Conservation (phyloP, 2,113 vertebrate genomes). For the Propithecus coquereli region DNA sequence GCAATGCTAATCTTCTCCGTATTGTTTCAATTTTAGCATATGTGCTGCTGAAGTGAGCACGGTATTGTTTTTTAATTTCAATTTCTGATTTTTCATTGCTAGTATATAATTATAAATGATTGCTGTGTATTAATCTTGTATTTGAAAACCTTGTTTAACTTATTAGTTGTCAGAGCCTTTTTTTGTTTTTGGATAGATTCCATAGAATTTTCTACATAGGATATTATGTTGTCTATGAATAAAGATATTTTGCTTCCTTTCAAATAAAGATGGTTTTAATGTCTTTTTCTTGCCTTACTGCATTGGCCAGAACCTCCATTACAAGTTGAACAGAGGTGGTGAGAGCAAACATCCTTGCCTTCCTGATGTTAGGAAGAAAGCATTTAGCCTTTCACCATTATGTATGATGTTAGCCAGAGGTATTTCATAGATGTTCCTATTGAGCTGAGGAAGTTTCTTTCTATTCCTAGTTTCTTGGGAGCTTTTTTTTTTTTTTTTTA, state of each 20-base stretch:
- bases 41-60: too few species aligned
- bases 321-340: background rate
- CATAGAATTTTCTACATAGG: background rate
- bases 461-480: background rate
- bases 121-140: background rate
- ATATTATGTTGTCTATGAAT: background rate
- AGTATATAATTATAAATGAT: background rate
- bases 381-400: background rate
- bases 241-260: slow-evolving; percentile 2
- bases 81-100: background rate
- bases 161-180: background rate
- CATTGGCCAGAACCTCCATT: background rate
- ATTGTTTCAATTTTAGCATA: too few species aligned
- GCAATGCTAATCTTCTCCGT: too few species aligned
- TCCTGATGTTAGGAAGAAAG: background rate
- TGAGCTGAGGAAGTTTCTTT: background rate
- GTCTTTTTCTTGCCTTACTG: background rate
- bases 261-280: background rate
- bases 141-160: background rate
- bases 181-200: background rate
- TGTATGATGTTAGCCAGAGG: background rate
- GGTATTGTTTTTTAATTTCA: background rate
- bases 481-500: background rate
- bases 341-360: background rate
- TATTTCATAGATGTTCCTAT: background rate